A percentile compares a stretch with the other conserved stretches of the same genome.
These are phyloP conservation scores for Geophilus truncorum DNA, from an alignment of 2,888 invertebrate species.

Conservation along the genomic window DNA sequence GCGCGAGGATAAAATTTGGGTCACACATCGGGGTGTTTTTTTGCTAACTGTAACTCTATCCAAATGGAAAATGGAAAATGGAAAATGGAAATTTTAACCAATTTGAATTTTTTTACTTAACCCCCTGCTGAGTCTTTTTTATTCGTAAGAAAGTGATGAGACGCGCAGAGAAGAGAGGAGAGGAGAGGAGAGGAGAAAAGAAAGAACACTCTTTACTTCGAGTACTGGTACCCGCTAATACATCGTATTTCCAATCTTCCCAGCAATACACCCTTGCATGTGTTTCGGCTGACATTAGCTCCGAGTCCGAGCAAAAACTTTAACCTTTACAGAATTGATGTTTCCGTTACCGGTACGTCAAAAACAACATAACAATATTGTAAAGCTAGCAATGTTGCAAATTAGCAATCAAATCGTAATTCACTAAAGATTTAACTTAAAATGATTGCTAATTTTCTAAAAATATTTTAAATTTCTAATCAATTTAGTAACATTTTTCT, in stretches of 20 bases:
- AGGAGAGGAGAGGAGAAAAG: no score
- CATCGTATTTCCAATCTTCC: background rate
- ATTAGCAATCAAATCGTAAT: no score
- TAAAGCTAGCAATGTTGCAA: no score
- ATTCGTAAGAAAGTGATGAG: background rate
- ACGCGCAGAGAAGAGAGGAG: background rate
- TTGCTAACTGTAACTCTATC: background rate
- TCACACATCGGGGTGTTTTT: background rate
- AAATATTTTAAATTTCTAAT: no score
- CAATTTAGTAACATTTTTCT: no score
- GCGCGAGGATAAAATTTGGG: background rate
- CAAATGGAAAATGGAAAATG: slow-evolving; percentile 24
- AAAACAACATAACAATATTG: no score
- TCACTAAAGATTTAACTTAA: no score
- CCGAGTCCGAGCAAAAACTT: background rate
- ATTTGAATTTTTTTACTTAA: slow-evolving; percentile 6
- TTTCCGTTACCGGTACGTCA: no score
- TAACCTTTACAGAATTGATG: background rate
- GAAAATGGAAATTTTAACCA: background rate
- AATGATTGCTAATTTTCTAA: no score
- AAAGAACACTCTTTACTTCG: no score
- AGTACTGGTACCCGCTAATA: no score
- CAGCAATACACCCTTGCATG: background rate
- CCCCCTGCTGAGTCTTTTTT: slow-evolving; percentile 15
- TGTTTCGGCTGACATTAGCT: background rate